phyloP scores from a whole-genome alignment of 2,888 invertebrate genomes.

The Mythimna lalbum region DNA sequence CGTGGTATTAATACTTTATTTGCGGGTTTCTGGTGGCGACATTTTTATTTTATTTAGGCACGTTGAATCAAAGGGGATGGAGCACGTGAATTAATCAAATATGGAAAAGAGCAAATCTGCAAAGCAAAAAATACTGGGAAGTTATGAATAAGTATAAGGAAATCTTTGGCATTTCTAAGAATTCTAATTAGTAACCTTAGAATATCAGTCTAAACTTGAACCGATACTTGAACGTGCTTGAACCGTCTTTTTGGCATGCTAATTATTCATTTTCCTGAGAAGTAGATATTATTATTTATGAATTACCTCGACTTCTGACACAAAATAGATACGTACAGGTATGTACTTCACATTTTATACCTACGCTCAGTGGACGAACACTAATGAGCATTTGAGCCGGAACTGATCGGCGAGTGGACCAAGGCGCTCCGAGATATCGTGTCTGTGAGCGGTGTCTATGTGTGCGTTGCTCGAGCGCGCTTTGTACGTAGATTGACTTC shows the following conservation, averaged over 20 bases:
- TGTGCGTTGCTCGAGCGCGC: no score
- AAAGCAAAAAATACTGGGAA: neutral
- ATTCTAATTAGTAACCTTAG: neutral
- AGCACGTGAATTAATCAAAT: slow-evolving; percentile 49
- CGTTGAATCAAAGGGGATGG: slow-evolving; percentile 32
- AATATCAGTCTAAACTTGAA: neutral
- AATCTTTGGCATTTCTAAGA: neutral
- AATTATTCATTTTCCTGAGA: neutral
- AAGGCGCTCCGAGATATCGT: no score
- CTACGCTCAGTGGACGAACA: no score
- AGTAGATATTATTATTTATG: neutral
- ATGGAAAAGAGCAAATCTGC: slow-evolving; percentile 26
- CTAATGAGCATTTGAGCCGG: no score
- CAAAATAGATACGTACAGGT: no score
- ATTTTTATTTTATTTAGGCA: slow-evolving; percentile 63
- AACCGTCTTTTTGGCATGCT: neutral
- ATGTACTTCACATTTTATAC: no score
- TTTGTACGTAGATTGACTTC: no score
- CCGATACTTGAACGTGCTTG: no score
- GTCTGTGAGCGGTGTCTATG: no score
- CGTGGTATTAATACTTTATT: slow-evolving; percentile 79
- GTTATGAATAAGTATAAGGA: neutral
- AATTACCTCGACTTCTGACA: no score
- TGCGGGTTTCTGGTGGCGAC: slow-evolving; percentile 58
- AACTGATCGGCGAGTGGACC: no score